phyloP scores from a whole-genome alignment of 2,113 vertebrate genomes.

The Synodontis membranacea region DNA sequence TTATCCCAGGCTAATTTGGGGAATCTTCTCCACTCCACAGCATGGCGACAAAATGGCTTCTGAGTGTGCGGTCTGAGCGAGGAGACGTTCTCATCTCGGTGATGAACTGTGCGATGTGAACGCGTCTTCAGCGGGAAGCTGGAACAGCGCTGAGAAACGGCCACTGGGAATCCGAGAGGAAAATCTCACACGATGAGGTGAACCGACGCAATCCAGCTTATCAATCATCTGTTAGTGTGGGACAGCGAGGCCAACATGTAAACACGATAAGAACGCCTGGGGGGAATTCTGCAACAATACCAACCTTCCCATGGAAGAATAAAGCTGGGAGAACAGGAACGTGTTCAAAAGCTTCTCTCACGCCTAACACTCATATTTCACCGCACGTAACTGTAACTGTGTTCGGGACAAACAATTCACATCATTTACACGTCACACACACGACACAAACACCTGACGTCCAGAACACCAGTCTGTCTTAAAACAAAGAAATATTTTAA shows the following conservation, averaged over 20 bases:
- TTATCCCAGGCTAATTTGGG: neutral
- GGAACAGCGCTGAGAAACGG: neutral
- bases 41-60: neutral
- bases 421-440: too few species aligned
- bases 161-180: neutral
- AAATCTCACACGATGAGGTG: too few species aligned
- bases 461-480: neutral
- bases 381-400: neutral
- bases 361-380: neutral
- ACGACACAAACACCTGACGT: too few species aligned
- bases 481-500: neutral
- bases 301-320: neutral
- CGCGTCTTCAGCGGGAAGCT: neutral
- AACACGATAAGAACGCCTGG: neutral
- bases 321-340: neutral
- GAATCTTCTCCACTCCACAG: neutral
- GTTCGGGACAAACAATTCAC: neutral
- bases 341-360: neutral
- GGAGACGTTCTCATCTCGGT: neutral
- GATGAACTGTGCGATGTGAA: neutral
- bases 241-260: neutral
- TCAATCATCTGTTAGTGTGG: neutral
- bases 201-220: neutral
- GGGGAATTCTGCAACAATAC: neutral
- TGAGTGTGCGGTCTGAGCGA: neutral